phyloP scores from a whole-genome alignment of 1,140 invertebrate species.

The Theocolax elegans region DNA sequence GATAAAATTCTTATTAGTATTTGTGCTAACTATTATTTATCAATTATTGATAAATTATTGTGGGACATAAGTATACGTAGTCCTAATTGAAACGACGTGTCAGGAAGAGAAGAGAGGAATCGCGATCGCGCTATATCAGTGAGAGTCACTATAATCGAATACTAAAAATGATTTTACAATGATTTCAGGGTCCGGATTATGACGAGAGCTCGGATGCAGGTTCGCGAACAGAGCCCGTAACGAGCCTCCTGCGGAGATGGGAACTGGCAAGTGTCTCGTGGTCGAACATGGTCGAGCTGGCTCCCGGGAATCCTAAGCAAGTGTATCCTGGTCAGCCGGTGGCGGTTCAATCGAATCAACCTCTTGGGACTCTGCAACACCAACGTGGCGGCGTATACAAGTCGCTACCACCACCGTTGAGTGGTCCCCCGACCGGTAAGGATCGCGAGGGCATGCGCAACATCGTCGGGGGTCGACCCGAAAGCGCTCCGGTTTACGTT shows the following conservation, averaged over 20 bases:
- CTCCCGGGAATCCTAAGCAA: not conserved
- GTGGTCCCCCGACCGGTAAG: slow-evolving; percentile 39
- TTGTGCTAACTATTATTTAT: no score
- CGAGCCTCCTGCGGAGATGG: slow-evolving; percentile 57
- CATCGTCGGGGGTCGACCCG: slow-evolving; percentile 62
- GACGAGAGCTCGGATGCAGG: slow-evolving; percentile 65
- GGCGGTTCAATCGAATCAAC: no score
- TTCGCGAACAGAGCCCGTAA: slow-evolving; percentile 54
- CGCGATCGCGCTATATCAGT: no score
- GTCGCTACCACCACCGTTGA: not conserved
- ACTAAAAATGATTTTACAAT: no score
- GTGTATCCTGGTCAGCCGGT: no score
- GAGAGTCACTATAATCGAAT: no score
- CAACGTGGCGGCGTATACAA: not conserved
- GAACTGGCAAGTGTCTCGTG: slow-evolving; percentile 59
- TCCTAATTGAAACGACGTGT: no score
- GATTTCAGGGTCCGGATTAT: slow-evolving; percentile 77
- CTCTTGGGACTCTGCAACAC: not conserved
- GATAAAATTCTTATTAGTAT: no score
- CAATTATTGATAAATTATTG: no score
- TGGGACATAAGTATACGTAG: no score
- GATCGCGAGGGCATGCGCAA: slow-evolving; percentile 62
- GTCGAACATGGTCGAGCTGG: slow-evolving; percentile 42
- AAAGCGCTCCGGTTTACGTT: slow-evolving; percentile 60
- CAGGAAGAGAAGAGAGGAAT: no score